Evolutionary conservation across 2,113 vertebrate genomes (phyloP).

Genomic region (Ranitomeya imitator): DNA sequence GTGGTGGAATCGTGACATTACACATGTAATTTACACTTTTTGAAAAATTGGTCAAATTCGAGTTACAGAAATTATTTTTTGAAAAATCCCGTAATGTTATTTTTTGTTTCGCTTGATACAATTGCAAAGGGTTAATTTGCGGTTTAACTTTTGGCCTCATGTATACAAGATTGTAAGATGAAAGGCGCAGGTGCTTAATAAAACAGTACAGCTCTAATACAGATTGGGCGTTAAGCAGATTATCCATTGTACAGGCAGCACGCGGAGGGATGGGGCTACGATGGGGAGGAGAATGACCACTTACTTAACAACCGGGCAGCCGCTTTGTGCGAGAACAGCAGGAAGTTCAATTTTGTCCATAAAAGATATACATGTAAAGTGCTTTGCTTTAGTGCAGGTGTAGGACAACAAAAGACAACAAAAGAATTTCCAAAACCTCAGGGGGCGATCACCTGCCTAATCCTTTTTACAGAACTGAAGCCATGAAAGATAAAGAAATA

Average conservation of each 20-base stretch:
- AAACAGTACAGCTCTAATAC: background rate
- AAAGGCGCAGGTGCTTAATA: background rate
- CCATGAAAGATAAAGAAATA: background rate
- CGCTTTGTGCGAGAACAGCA: slow-evolving; percentile 28
- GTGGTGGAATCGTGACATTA: too few relatives aligned
- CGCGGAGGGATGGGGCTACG: background rate
- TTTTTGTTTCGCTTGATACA: background rate
- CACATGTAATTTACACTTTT: too few relatives aligned
- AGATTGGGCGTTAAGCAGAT: slow-evolving; percentile 26
- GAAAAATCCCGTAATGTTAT: too few relatives aligned
- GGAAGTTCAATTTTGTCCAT: background rate
- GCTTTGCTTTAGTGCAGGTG: slow-evolving; percentile 16
- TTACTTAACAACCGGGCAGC: background rate
- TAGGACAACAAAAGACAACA: slow-evolving; percentile 16
- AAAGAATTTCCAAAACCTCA: background rate
- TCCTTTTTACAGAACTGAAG: background rate
- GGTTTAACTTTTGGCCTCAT: background rate
- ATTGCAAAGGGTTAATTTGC: background rate
- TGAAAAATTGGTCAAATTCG: too few relatives aligned
- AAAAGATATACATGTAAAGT: slow-evolving; percentile 2
- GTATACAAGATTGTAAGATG: background rate
- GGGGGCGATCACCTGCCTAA: slow-evolving; percentile 17
- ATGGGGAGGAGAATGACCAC: background rate
- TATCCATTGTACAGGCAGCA: slow-evolving; percentile 5
- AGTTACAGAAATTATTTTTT: too few relatives aligned